Percentiles rank a stretch among this genome's conserved stretches.
Evolutionary conservation across 2,797 vertebrate species (phyloP).

Genomic region (Tapirus indicus): DNA sequence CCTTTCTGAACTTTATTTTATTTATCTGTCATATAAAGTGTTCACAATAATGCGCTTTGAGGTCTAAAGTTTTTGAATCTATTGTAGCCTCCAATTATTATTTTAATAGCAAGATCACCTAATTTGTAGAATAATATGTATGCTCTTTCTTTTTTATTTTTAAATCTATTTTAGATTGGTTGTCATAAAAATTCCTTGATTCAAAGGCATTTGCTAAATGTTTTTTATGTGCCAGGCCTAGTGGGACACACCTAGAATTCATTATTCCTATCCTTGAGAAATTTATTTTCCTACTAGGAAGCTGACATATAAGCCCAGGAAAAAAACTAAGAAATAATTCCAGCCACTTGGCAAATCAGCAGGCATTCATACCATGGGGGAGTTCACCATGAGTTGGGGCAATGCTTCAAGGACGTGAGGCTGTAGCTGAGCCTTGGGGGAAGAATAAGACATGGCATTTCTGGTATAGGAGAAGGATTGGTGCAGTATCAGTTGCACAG

Average conservation of each 20-base stretch:
- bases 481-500: background rate
- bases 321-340: conserved; percentile 28
- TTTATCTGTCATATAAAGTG: background rate
- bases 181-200: conserved; percentile 45
- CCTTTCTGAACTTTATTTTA: background rate
- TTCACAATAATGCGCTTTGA: background rate
- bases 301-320: conserved; percentile 14
- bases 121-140: background rate
- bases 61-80: background rate
- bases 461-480: background rate
- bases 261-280: conserved; percentile 43
- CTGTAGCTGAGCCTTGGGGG: background rate
- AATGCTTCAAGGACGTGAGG: background rate
- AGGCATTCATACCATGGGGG: background rate
- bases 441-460: background rate
- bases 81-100: background rate
- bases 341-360: background rate
- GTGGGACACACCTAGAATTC: conserved; percentile 30
- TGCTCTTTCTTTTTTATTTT: background rate
- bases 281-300: conserved; percentile 61
- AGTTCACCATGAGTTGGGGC: background rate
- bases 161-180: background rate
- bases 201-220: conserved; percentile 29
- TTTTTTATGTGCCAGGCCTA: conserved; percentile 19
- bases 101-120: background rate